These are phyloP conservation scores for Clamator glandarius DNA, from an alignment of 2,797 vertebrate genomes.

Conservation along the genomic window DNA sequence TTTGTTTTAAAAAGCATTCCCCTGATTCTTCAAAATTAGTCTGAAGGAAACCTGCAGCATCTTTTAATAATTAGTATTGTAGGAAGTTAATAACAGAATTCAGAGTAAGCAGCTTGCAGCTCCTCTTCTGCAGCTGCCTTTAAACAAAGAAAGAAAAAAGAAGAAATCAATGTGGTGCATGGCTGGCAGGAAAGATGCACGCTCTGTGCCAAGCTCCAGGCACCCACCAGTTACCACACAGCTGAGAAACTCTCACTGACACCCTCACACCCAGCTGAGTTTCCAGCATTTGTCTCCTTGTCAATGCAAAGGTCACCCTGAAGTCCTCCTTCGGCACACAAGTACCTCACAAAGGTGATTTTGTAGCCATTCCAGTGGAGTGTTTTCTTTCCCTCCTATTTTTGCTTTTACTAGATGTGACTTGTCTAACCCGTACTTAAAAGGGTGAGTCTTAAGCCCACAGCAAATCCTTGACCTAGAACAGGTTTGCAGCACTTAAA, in stretches of 20 bases:
- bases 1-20: not conserved
- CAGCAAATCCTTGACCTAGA: not conserved
- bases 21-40: not conserved
- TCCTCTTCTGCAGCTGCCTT: not conserved
- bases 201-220: not conserved
- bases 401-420: not conserved
- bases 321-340: not conserved
- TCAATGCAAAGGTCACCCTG: not conserved
- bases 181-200: not conserved
- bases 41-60: not conserved
- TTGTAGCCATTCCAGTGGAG: not conserved
- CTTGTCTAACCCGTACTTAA: not conserved
- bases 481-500: not conserved
- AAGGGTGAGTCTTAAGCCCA: not conserved
- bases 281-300: not conserved
- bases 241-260: not conserved
- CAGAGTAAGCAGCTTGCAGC: not conserved
- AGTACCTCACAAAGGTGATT: not conserved
- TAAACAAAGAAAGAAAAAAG: not conserved
- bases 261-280: not conserved
- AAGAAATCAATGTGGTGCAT: not conserved
- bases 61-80: not conserved
- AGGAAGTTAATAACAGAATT: not conserved
- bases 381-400: not conserved
- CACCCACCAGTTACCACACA: not conserved